A percentile compares a stretch with the other conserved stretches of the same genome.
phyloP scores from a whole-genome alignment of 2,113 vertebrate species.

The Vireo altiloquus region DNA sequence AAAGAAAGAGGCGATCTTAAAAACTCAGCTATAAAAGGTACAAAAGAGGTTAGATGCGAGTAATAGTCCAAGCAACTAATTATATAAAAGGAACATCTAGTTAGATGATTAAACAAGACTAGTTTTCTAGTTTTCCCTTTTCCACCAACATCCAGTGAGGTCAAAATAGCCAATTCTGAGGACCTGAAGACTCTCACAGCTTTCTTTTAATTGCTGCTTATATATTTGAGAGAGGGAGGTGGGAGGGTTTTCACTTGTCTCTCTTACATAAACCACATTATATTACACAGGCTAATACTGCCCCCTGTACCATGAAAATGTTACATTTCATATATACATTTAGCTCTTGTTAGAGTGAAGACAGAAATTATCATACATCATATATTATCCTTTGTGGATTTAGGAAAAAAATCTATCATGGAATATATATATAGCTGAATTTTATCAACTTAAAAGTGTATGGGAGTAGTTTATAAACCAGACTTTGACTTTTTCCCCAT shows the following conservation, averaged over 20 bases:
- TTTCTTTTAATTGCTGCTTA: not conserved
- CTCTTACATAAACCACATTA: not conserved
- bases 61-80: not conserved
- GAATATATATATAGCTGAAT: not conserved
- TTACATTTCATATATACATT: not conserved
- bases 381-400: not conserved
- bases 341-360: not conserved
- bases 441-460: not conserved
- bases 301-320: not conserved
- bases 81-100: not conserved
- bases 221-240: not conserved
- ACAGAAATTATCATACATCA: not conserved
- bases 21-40: not conserved
- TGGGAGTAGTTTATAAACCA: not conserved
- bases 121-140: not conserved
- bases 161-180: not conserved
- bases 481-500: rapidly evolving
- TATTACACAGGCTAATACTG: not conserved
- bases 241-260: not conserved
- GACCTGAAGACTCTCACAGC: not conserved
- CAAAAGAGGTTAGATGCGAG: not conserved
- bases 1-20: not conserved
- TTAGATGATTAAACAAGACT: not conserved
- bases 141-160: not conserved
- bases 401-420: not conserved